phyloP scores from a whole-genome alignment of 2,888 invertebrate genomes.

The Sycophila texana region DNA sequence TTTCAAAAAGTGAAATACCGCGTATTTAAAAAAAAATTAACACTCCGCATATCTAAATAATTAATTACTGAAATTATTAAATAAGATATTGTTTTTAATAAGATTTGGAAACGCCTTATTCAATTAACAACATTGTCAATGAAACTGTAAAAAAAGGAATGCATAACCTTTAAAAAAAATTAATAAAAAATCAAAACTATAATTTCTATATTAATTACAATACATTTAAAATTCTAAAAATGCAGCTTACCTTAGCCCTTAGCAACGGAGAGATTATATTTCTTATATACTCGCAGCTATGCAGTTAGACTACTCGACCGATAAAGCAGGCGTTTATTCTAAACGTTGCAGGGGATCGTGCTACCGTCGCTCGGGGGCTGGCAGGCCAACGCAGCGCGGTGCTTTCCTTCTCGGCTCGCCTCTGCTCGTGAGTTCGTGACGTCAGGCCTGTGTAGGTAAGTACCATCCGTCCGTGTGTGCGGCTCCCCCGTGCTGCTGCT shows the following conservation, averaged over 20 bases:
- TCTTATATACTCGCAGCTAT: conserved; percentile 28
- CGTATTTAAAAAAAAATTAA: too few species aligned
- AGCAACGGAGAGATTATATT: conserved; percentile 6
- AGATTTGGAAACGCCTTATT: too few species aligned
- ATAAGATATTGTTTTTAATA: too few species aligned
- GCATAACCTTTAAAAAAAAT: too few species aligned
- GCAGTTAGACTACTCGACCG: conserved; percentile 43
- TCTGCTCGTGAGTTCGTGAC: conserved; percentile 23
- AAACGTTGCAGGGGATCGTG: conserved; percentile 14
- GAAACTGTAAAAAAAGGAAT: too few species aligned
- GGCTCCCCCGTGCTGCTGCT: conserved; percentile 8
- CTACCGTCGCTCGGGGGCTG: neutral
- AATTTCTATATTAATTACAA: too few species aligned
- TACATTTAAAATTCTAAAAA: neutral
- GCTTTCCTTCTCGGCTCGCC: conserved; percentile 20
- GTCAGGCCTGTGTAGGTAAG: conserved; percentile 30
- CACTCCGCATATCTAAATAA: too few species aligned
- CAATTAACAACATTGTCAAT: too few species aligned
- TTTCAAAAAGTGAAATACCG: too few species aligned
- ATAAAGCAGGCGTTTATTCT: conserved; percentile 49
- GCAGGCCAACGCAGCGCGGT: neutral
- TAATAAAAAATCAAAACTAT: too few species aligned
- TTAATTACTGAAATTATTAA: too few species aligned
- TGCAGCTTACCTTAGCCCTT: neutral
- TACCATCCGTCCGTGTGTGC: conserved; percentile 44